A percentile compares a stretch with the other conserved stretches of the same genome.
Conservation (phyloP, 2,888 invertebrate species). For the Flabesymbios commensalis region DNA sequence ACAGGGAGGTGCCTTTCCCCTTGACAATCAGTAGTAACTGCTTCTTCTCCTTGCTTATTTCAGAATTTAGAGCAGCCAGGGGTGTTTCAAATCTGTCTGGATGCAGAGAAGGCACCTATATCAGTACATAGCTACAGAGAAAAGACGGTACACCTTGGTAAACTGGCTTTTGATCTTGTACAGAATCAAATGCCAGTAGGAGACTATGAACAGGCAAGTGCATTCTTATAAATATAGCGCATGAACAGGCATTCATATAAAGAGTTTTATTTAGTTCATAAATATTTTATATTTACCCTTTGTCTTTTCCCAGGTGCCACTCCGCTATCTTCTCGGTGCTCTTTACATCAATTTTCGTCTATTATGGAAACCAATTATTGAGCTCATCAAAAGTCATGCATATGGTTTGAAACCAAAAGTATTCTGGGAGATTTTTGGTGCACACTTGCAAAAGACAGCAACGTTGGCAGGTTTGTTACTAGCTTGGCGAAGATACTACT, state of each 20-base stretch:
- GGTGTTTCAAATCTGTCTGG: slow-evolving; percentile 71
- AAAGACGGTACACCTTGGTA: slow-evolving; percentile 75
- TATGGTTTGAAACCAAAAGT: slow-evolving; percentile 48
- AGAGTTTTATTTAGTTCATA: not conserved
- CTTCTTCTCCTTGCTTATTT: too few relatives aligned
- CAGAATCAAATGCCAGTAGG: slow-evolving; percentile 45
- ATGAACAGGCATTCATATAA: not conserved
- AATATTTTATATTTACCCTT: not conserved
- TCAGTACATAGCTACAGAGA: slow-evolving; percentile 76
- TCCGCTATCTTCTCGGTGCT: slow-evolving; percentile 79
- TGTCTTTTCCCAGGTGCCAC: slow-evolving; percentile 64
- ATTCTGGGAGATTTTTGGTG: slow-evolving; percentile 59
- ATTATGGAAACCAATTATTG: slow-evolving; percentile 82
- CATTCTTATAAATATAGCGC: too few relatives aligned
- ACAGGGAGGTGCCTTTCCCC: too few relatives aligned
- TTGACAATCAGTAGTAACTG: too few relatives aligned
- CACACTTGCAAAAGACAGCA: slow-evolving; percentile 61
- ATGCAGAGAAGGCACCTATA: slow-evolving; percentile 73
- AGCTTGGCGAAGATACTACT: too few relatives aligned
- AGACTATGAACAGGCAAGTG: slow-evolving; percentile 31
- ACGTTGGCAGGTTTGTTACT: slow-evolving; percentile 40
- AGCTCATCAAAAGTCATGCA: slow-evolving; percentile 78
- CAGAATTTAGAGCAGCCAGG: slow-evolving; percentile 30
- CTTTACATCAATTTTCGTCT: slow-evolving; percentile 85
- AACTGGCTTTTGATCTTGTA: slow-evolving; percentile 66